Evolutionary conservation across 1,140 invertebrate species (phyloP), one percentile per base, ranked within the genome.

Genomic region (Nasonia giraulti): DNA sequence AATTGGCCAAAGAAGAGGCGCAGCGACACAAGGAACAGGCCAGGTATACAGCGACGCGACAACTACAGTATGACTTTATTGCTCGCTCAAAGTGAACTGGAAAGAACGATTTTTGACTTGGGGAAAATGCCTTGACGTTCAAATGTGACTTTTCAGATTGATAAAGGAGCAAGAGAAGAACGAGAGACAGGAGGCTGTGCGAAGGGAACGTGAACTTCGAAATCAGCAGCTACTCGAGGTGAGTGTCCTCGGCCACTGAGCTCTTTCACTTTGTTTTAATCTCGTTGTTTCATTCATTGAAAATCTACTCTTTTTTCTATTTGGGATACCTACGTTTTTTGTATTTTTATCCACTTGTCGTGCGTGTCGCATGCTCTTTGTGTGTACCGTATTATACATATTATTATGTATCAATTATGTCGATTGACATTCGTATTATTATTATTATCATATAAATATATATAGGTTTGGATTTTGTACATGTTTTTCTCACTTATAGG

Each of bases 141-240:
- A 31, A 40, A 75, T 17, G 14, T 50, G 23, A 55, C 55, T 83
- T 83, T 83, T 17, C 91, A 96, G 96, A 92, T 91, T 96, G 82
- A 92, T 96, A 79, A 95, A 95, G 89, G 96, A 97, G 87, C 94
- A 96, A 85, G 97, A 98, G 91, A 96, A 96, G 88, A 94, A 95
- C 50, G 97, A 98, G 88, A 94, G 96, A 84, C 94, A 96, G 89
- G 96, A 97, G 90, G 95, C 96, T 87, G 95, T 96, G 77, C 93
- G 96, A 69, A 94, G 96, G 80, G 96, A 97, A 89, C 94, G 95
- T 85, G 97, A 97, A 89, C 94, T 96, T 37, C 94, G 95, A 87
- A 96, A 96, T 88, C 96, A 96, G 87, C 95, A 96, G 89, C 91
- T 96, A 14, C 92, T 95, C 62, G 95, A 96, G 94, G 94, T 95